Percentiles rank a stretch among this genome's conserved stretches.
Conservation (phyloP, 2,888 invertebrate genomes). For the Nephrotoma appendiculata region DNA sequence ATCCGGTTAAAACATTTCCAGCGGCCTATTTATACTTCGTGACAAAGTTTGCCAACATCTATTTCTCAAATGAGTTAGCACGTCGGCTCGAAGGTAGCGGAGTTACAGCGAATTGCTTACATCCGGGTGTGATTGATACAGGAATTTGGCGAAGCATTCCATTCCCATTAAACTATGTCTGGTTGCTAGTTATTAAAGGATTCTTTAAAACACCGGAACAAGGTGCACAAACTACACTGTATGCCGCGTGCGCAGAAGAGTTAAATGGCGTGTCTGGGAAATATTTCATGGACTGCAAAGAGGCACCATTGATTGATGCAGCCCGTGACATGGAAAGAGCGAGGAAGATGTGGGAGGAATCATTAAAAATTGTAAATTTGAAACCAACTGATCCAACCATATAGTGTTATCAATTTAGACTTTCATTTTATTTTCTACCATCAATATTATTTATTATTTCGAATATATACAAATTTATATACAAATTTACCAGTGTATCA, state of each 20-base stretch:
- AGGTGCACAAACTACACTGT: slow-evolving; percentile 70
- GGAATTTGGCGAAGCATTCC: slow-evolving; percentile 75
- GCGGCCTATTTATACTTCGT: slow-evolving; percentile 63
- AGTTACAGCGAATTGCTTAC: slow-evolving; percentile 71
- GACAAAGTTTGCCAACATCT: slow-evolving; percentile 74
- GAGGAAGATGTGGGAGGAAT: slow-evolving; percentile 72
- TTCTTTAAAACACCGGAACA: slow-evolving; percentile 64
- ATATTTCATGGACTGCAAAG: slow-evolving; percentile 68
- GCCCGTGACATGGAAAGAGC: slow-evolving; percentile 56
- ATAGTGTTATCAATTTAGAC: slow-evolving; percentile 24
- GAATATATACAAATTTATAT: too few relatives aligned
- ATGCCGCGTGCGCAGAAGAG: slow-evolving; percentile 61
- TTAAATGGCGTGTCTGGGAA: slow-evolving; percentile 55
- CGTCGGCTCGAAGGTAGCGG: slow-evolving; percentile 59
- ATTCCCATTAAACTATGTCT: slow-evolving; percentile 53
- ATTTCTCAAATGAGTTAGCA: slow-evolving; percentile 64
- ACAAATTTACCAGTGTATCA: too few relatives aligned
- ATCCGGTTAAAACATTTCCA: slow-evolving; percentile 52
- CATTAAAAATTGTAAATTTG: slow-evolving; percentile 57
- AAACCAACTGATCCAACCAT: slow-evolving; percentile 57
- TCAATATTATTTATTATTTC: too few relatives aligned
- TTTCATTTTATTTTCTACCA: too few relatives aligned
- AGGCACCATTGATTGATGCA: slow-evolving; percentile 42
- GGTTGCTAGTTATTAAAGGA: slow-evolving; percentile 48
- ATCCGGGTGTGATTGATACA: slow-evolving; percentile 73